Percentiles rank a stretch among this genome's conserved stretches.
These are phyloP conservation scores for Acipenser ruthenus DNA, from an alignment of 2,797 vertebrate genomes.

Conservation along the genomic window DNA sequence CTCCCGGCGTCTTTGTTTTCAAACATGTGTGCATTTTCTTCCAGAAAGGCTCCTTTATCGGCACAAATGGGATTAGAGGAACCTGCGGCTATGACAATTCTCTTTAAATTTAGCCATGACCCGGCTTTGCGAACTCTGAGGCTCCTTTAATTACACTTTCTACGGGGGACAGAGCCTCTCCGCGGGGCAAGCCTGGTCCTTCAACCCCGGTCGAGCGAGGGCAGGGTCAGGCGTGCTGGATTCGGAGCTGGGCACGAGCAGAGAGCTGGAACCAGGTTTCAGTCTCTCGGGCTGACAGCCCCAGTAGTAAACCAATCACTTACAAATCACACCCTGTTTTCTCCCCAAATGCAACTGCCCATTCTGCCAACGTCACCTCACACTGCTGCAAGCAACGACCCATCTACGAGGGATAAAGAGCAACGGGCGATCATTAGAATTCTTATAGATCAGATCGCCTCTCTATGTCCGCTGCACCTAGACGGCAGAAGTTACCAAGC, in stretches of 20 bases:
- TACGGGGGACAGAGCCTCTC: conserved; percentile 54
- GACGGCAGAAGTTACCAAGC: no score
- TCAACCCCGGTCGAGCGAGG: conserved; percentile 2
- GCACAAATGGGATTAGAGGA: conserved; percentile 66
- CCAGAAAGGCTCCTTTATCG: conserved; percentile 50
- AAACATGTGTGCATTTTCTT: conserved; percentile 35
- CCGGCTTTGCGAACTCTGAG: conserved; percentile 49
- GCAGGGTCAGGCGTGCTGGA: conserved; percentile 34
- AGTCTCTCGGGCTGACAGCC: no score
- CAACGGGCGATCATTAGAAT: no score
- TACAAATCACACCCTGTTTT: no score
- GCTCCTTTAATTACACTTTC: conserved; percentile 67
- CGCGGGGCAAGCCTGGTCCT: conserved; percentile 32
- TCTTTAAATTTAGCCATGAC: conserved; percentile 49
- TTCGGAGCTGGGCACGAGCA: conserved; percentile 33
- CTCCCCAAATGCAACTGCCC: no score
- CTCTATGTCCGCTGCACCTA: no score
- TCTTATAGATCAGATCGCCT: no score
- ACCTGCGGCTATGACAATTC: conserved; percentile 52
- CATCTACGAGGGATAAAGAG: no score
- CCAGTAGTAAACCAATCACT: no score
- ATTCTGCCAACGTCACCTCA: no score
- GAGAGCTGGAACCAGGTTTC: no score
- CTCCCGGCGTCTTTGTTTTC: conserved; percentile 48
- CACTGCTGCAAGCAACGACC: no score